Conservation (phyloP, 1,140 invertebrate genomes). For the Brachystomella parvula region DNA sequence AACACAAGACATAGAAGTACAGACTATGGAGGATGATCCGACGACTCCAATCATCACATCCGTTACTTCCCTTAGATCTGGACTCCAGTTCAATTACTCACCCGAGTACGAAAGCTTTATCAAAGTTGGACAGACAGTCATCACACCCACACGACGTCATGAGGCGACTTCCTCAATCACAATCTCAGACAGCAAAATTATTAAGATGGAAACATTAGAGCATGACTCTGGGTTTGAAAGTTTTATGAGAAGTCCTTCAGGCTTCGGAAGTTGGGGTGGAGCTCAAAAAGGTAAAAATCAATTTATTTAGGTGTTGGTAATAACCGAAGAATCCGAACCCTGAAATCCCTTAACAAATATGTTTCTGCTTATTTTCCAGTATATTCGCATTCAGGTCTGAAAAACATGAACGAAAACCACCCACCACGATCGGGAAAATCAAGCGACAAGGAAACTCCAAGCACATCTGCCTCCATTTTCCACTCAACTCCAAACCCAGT, state of each 20-base stretch:
- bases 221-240: constrained; percentile 6
- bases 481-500: neutral
- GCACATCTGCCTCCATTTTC: neutral
- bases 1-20: neutral
- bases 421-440: neutral
- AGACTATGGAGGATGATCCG: neutral
- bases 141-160: too few relatives aligned
- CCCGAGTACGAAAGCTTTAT: neutral
- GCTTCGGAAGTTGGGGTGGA: constrained; percentile 6
- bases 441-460: neutral
- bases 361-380: neutral
- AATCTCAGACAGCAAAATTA: constrained; percentile 4
- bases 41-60: neutral
- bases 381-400: neutral
- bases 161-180: neutral
- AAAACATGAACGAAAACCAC: neutral
- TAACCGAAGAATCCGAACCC: neutral
- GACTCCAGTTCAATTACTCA: neutral
- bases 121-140: neutral
- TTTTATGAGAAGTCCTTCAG: neutral
- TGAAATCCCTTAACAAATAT: neutral
- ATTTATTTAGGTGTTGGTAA: neutral
- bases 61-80: neutral
- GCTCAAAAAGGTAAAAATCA: neutral
- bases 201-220: neutral